Percentiles rank a stretch among this genome's conserved stretches.
phyloP scores from a whole-genome alignment of 1,140 invertebrate genomes.

The Nephotettix cincticeps region DNA sequence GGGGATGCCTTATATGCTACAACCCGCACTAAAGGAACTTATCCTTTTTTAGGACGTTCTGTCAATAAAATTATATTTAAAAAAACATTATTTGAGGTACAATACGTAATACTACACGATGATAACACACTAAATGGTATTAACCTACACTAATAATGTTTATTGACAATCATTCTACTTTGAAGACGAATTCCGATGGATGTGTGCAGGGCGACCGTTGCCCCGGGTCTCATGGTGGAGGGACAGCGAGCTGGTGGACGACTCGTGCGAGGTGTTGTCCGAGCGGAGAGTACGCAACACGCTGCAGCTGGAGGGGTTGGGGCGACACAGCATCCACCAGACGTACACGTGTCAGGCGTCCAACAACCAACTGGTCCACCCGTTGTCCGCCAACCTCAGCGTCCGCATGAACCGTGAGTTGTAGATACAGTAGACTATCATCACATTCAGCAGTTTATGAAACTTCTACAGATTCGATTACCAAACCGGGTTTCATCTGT shows the following conservation, averaged over 20 bases:
- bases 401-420: conserved; percentile 79
- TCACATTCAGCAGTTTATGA: no score
- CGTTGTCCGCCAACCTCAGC: conserved; percentile 69
- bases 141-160: not conserved
- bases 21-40: no score
- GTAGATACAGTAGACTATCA: conserved; percentile 45
- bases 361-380: conserved; percentile 73
- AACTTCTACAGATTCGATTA: no score
- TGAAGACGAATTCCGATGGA: no score
- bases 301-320: conserved; percentile 61
- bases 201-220: conserved; percentile 72
- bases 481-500: no score
- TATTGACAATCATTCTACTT: not conserved
- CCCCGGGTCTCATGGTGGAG: conserved; percentile 80
- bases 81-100: no score
- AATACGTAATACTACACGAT: no score
- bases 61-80: no score
- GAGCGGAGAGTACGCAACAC: conserved; percentile 66
- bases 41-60: no score
- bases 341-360: conserved; percentile 71
- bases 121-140: no score
- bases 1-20: no score
- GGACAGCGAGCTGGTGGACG: conserved; percentile 67
- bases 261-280: conserved; percentile 60
- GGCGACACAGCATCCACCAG: conserved; percentile 64